These are phyloP conservation scores for Melanotaenia maccullochi DNA, from an alignment of 2,797 vertebrate species.

Conservation along the genomic window DNA sequence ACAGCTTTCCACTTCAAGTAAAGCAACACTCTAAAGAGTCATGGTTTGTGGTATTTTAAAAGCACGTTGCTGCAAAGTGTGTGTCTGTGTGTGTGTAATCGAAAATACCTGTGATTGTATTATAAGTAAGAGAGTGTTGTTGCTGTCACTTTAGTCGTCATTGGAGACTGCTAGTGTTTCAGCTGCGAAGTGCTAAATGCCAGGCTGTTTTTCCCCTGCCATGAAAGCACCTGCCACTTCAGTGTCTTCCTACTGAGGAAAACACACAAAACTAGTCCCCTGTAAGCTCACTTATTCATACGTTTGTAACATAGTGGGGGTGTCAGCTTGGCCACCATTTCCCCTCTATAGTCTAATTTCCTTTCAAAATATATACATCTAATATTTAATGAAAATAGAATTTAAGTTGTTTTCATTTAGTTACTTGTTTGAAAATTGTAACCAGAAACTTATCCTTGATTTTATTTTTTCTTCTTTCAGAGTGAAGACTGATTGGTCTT, in stretches of 20 bases:
- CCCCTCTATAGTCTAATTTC: slow-evolving; percentile 27
- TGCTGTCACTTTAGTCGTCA: slow-evolving; percentile 42
- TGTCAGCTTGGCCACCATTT: slow-evolving; percentile 56
- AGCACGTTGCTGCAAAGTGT: slow-evolving; percentile 34
- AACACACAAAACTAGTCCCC: slow-evolving; percentile 35
- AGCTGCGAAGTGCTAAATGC: slow-evolving; percentile 79
- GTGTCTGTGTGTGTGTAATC: slow-evolving; percentile 26
- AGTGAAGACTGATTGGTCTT: slow-evolving; percentile 71
- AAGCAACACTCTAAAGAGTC: slow-evolving; percentile 47
- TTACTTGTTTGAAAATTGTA: slow-evolving; percentile 33
- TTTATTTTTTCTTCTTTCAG: slow-evolving; percentile 60
- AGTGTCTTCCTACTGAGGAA: slow-evolving; percentile 66
- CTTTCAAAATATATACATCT: slow-evolving; percentile 31
- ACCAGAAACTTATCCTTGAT: slow-evolving; percentile 11
- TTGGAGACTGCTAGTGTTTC: slow-evolving; percentile 61
- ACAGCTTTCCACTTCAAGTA: slow-evolving; percentile 63
- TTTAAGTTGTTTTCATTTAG: slow-evolving; percentile 17
- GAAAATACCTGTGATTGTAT: slow-evolving; percentile 34
- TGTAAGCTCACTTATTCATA: slow-evolving; percentile 70
- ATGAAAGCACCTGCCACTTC: slow-evolving; percentile 81
- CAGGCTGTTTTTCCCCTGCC: slow-evolving; percentile 70
- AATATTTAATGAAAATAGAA: neutral
- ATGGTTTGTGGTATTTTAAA: slow-evolving; percentile 40
- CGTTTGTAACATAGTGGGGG: slow-evolving; percentile 72
- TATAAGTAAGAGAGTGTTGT: slow-evolving; percentile 44